Conservation (phyloP, 1,140 invertebrate genomes). For the Drosophila novamexicana region DNA sequence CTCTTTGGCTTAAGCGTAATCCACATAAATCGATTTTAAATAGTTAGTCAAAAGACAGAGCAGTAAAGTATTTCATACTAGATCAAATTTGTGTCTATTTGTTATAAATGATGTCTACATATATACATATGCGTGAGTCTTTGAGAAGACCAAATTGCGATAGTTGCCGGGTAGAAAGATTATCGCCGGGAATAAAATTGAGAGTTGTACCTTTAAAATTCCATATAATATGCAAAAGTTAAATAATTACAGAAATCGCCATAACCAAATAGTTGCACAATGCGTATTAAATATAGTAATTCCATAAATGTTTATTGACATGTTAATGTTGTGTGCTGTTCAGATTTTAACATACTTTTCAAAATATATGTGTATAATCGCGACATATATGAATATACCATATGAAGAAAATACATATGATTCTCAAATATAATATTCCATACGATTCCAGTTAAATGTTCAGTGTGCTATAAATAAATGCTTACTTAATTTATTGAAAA, state of each 20-base stretch:
- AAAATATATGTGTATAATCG: slow-evolving; percentile 47
- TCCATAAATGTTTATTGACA: slow-evolving; percentile 34
- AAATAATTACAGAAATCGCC: slow-evolving; percentile 32
- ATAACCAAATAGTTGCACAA: slow-evolving; percentile 67
- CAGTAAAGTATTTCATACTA: slow-evolving; percentile 2
- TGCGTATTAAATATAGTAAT: slow-evolving; percentile 40
- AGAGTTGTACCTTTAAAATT: slow-evolving; percentile 75
- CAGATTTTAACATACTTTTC: slow-evolving; percentile 34
- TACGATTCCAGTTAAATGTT: slow-evolving; percentile 56
- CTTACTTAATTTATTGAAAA: slow-evolving; percentile 61
- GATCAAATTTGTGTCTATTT: slow-evolving; percentile 27
- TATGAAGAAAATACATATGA: slow-evolving; percentile 47
- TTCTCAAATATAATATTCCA: slow-evolving; percentile 27
- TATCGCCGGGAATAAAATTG: slow-evolving; percentile 31
- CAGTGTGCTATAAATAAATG: slow-evolving; percentile 70
- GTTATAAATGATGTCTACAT: slow-evolving; percentile 7
- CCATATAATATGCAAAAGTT: slow-evolving; percentile 21
- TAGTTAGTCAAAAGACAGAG: slow-evolving; percentile 24
- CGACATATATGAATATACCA: slow-evolving; percentile 46
- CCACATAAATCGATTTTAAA: not conserved
- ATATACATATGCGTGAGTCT: not conserved
- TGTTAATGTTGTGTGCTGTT: slow-evolving; percentile 60
- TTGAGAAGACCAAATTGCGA: slow-evolving; percentile 46
- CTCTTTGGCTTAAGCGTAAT: not conserved
- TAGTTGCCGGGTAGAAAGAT: slow-evolving; percentile 34